Base-by-base conservation (phyloP, 2,113 vertebrate species). In the Chascanopsetta lugubris region DNA sequence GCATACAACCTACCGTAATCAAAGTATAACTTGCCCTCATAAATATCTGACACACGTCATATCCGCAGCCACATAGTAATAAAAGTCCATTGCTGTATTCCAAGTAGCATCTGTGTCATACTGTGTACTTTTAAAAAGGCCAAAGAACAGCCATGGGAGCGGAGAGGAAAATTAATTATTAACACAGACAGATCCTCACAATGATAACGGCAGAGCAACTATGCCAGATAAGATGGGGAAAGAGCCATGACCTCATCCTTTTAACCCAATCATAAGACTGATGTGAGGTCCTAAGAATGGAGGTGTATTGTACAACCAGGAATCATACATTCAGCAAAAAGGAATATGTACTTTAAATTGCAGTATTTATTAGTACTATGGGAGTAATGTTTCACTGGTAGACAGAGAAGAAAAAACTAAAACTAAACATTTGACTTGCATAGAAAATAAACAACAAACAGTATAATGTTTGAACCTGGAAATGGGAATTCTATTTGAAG, bases 121-220 rank as follows among this genome's bases (percentile, higher is more conserved):
- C n/a, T 13, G 15, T 38, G 21, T 29, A 38, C 25, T 68, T 61
- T 27, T 53, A 70, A 32, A 5, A 12, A 40, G 67, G 58, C 32
- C 64, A 79, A 82, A 82, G 84, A 59, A 40, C 72, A 69, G 45
- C 25, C 15, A 12, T 20, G 54, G 46, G 29, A 55, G 36, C n/a
- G 50, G 72, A 74, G 11, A 18, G 42, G 18, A 36, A 51, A 57
- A 79, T 89, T 71, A 88, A 86, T 87, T 57, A 88, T 89, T 90
- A 86, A 89, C 82, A 51, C 51, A 2, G 26, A 1, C 34, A 45
- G 61, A 79, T 55, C 69, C 51, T 79, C 66, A 70, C 8, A 45
- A 50, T 61, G 73, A 77, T 78, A 85, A 64, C 51, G 71, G 72
- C 55, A 34, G 48, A 40, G 26, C 20, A 45, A 49, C 20, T n/a